phyloP scores from a whole-genome alignment of 2,888 invertebrate species.

The Synergus umbraculus region DNA sequence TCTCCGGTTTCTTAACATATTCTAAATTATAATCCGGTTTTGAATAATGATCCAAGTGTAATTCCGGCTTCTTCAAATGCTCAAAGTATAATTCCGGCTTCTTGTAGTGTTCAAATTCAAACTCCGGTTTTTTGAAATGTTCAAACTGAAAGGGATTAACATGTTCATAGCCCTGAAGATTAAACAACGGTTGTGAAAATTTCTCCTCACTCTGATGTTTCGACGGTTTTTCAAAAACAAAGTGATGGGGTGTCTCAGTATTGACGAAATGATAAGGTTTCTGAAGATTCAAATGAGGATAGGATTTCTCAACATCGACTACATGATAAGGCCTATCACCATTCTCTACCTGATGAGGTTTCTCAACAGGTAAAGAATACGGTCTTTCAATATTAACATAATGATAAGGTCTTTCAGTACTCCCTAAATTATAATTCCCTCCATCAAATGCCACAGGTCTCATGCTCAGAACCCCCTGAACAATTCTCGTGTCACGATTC shows the following conservation, averaged over 20 bases:
- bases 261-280: background rate
- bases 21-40: background rate
- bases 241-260: background rate
- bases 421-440: background rate
- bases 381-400: background rate
- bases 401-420: background rate
- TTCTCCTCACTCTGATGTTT: background rate
- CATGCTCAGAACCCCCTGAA: slow-evolving; percentile 21
- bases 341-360: background rate
- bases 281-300: background rate
- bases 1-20: background rate
- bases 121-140: slow-evolving; percentile 5
- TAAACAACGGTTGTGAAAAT: background rate
- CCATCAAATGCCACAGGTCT: background rate
- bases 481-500: background rate
- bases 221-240: background rate
- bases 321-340: background rate
- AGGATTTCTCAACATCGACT: background rate
- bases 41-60: background rate
- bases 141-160: background rate
- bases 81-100: background rate
- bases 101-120: background rate
- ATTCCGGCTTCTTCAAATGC: background rate
- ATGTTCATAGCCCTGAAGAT: background rate
- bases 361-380: background rate